These are phyloP conservation scores for Mechanitis messenoides DNA, from an alignment of 2,888 invertebrate species.

Conservation along the genomic window DNA sequence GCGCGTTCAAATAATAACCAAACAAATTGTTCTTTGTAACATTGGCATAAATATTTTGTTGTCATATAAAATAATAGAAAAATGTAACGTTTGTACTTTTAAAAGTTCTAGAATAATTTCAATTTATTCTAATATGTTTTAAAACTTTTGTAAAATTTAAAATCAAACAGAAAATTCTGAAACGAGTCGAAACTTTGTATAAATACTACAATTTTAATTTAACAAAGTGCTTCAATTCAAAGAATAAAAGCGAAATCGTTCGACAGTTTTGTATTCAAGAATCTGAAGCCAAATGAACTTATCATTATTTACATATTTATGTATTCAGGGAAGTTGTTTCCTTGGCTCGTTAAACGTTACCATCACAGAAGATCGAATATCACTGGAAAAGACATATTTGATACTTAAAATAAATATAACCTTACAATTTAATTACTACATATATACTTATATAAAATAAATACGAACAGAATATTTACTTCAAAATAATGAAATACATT, in stretches of 20 bases:
- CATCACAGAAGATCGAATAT: constrained; percentile 25
- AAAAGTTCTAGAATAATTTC: too few species aligned
- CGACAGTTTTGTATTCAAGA: constrained; percentile 21
- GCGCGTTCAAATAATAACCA: too few species aligned
- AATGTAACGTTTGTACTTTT: too few species aligned
- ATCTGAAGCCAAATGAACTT: constrained; percentile 29
- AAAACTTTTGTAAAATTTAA: not conserved
- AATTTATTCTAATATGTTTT: not conserved
- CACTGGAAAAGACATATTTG: constrained; percentile 14
- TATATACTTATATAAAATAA: too few species aligned
- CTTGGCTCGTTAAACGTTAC: constrained; percentile 42
- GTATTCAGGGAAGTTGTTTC: constrained; percentile 44
- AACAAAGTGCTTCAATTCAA: constrained; percentile 16
- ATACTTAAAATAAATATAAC: not conserved
- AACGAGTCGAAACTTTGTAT: constrained; percentile 12
- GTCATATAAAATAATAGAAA: too few species aligned
- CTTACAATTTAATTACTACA: not conserved
- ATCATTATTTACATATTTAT: constrained; percentile 50
- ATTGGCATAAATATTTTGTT: too few species aligned
- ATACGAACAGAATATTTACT: too few species aligned
- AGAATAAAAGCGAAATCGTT: constrained; percentile 10
- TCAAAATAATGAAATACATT: constrained; percentile 6
- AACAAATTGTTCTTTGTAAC: too few species aligned
- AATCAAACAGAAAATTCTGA: constrained; percentile 2
- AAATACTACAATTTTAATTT: constrained; percentile 16